Percentiles rank a stretch among this genome's conserved stretches.
Conservation (phyloP, 2,888 invertebrate species). For the Andrena minutula region DNA sequence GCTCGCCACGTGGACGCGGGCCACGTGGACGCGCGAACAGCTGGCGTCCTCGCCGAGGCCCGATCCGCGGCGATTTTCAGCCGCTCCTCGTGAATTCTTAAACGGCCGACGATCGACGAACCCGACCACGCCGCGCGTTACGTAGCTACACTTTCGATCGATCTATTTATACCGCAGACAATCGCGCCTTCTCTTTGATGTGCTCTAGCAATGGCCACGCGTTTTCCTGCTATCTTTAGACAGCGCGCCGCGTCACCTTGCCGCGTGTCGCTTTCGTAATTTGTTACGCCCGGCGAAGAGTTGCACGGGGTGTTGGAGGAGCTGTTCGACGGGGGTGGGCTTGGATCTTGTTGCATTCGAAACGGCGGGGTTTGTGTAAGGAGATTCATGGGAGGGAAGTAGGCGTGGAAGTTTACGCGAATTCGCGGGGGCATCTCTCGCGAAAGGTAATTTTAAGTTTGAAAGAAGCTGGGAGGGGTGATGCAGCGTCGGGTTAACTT, state of each 20-base stretch:
- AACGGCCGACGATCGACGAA: slow-evolving; percentile 63
- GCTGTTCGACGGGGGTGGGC: neutral
- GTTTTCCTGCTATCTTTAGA: slow-evolving; percentile 57
- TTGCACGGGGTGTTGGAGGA: neutral
- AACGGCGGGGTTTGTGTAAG: too few species aligned
- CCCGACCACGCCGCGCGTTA: slow-evolving; percentile 55
- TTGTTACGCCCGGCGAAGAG: neutral
- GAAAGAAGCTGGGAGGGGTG: neutral
- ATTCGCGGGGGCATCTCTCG: neutral
- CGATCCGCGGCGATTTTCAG: slow-evolving; percentile 28
- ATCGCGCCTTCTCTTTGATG: slow-evolving; percentile 67
- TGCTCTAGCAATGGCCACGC: slow-evolving; percentile 54
- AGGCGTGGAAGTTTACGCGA: neutral
- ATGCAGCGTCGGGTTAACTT: neutral
- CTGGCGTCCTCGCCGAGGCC: slow-evolving; percentile 10
- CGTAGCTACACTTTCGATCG: slow-evolving; percentile 65
- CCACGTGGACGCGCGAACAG: slow-evolving; percentile 43
- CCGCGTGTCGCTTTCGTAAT: slow-evolving; percentile 1
- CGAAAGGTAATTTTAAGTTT: neutral
- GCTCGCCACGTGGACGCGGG: slow-evolving; percentile 36
- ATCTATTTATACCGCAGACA: slow-evolving; percentile 70
- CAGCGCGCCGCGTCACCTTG: slow-evolving; percentile 2
- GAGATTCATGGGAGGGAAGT: too few species aligned
- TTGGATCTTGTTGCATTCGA: too few species aligned
- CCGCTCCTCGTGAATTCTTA: slow-evolving; percentile 59